Conservation (phyloP, 2,113 vertebrate species). For the Lathamus discolor region DNA sequence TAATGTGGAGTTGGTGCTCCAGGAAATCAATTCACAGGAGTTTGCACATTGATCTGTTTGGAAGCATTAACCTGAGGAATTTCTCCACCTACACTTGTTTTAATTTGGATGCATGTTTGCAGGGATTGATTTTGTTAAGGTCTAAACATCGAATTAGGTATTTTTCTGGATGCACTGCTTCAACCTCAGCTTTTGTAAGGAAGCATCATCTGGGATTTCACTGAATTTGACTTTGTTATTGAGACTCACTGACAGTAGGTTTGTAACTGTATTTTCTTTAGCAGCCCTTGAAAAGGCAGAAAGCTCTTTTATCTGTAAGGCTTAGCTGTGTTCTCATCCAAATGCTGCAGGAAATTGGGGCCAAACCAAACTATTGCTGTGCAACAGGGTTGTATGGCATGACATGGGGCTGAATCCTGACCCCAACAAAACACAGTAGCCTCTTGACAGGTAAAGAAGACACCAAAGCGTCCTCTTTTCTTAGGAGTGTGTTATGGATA, state of each 20-base stretch:
- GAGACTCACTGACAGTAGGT: neutral
- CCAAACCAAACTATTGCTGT: neutral
- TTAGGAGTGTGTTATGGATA: neutral
- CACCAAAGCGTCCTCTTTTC: neutral
- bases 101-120: conserved; percentile 20
- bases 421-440: neutral
- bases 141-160: neutral
- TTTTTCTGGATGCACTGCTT: conserved; percentile 21
- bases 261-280: neutral
- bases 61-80: conserved; percentile 37
- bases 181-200: neutral
- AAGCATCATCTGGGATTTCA: neutral
- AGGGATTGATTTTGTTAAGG: conserved; percentile 34
- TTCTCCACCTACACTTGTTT: conserved; percentile 35
- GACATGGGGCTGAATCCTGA: neutral
- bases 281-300: neutral
- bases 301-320: neutral
- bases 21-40: conserved; percentile 3
- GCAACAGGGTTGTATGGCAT: no score
- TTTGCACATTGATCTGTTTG: conserved; percentile 52
- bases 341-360: neutral
- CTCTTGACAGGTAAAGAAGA: neutral
- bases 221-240: neutral
- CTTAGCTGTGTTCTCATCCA: neutral
- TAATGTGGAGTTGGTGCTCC: neutral